phyloP scores from a whole-genome alignment of 2,113 vertebrate species.

The Oreochromis tanganicae region DNA sequence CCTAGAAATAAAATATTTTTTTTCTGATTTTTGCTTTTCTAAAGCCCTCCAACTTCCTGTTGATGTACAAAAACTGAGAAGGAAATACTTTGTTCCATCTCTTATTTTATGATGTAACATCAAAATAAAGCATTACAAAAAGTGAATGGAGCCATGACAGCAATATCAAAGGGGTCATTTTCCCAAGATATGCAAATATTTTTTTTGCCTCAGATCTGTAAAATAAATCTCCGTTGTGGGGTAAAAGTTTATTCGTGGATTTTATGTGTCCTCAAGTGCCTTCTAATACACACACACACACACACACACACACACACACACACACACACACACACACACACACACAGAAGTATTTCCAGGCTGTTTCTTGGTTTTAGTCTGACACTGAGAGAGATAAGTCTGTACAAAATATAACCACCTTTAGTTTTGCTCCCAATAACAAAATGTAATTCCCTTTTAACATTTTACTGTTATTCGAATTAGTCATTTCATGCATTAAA shows the following conservation, averaged over 20 bases:
- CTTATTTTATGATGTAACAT: neutral
- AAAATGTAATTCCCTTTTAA: neutral
- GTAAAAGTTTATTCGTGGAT: slow-evolving; percentile 1
- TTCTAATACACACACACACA: neutral
- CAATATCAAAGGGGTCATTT: neutral
- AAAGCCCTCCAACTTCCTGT: neutral
- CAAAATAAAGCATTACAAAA: neutral
- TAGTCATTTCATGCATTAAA: neutral
- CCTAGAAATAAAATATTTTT: neutral
- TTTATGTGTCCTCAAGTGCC: neutral
- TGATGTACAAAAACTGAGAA: neutral
- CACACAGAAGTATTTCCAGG: neutral
- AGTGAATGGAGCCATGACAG: neutral
- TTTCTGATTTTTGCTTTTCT: neutral
- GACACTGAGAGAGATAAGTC: neutral
- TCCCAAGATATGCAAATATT: neutral
- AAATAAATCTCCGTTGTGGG: slow-evolving; percentile 7
- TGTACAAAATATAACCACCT: neutral
- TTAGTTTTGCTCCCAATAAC: neutral
- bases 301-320: neutral
- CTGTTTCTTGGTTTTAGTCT: neutral
- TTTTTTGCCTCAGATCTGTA: neutral
- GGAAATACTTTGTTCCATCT: neutral
- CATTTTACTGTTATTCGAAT: neutral
- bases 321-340: neutral